phyloP scores from a whole-genome alignment of 1,140 invertebrate genomes.

The Melitaea cinxia region DNA sequence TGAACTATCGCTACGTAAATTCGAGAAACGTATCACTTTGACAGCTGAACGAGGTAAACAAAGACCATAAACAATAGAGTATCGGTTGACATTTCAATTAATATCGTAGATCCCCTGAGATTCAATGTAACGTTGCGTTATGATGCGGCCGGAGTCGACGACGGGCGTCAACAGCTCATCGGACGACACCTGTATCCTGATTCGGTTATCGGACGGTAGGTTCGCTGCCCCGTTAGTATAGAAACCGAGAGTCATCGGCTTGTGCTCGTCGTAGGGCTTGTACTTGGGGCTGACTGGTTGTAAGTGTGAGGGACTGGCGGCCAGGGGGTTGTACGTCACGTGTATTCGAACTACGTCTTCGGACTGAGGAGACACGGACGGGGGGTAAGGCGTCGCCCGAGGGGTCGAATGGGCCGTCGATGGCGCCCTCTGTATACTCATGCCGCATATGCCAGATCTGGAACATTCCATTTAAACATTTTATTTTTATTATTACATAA shows the following conservation, averaged over 20 bases:
- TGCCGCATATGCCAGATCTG: conserved; percentile 75
- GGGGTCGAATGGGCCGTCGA: conserved; percentile 83
- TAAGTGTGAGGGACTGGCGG: conserved; percentile 81
- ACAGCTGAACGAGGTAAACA: not conserved
- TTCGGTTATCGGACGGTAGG: conserved; percentile 83
- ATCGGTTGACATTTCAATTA: conserved; percentile 44
- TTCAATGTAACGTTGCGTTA: conserved; percentile 64
- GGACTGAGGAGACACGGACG: conserved; percentile 75
- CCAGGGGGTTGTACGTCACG: conserved; percentile 84
- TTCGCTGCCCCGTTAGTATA: conserved; percentile 65
- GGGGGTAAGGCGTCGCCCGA: conserved; percentile 83
- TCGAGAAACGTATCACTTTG: conserved; percentile 11
- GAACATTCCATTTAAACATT: conserved; percentile 42
- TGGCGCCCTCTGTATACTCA: conserved; percentile 75
- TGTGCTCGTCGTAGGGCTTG: conserved; percentile 62
- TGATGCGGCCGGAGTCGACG: conserved; percentile 83
- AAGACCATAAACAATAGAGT: not conserved
- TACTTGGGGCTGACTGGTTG: conserved; percentile 62
- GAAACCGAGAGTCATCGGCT: conserved; percentile 63
- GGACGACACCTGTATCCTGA: conserved; percentile 85
- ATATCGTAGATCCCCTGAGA: conserved; percentile 70
- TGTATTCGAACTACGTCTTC: conserved; percentile 89
- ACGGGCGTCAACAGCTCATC: conserved; percentile 86
- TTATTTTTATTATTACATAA: too few species aligned
- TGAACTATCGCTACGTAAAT: conserved; percentile 11